Evolutionary conservation across 2,888 invertebrate genomes (phyloP), one percentile per base, ranked within the genome.

Genomic region (Drosophila ochracea): DNA sequence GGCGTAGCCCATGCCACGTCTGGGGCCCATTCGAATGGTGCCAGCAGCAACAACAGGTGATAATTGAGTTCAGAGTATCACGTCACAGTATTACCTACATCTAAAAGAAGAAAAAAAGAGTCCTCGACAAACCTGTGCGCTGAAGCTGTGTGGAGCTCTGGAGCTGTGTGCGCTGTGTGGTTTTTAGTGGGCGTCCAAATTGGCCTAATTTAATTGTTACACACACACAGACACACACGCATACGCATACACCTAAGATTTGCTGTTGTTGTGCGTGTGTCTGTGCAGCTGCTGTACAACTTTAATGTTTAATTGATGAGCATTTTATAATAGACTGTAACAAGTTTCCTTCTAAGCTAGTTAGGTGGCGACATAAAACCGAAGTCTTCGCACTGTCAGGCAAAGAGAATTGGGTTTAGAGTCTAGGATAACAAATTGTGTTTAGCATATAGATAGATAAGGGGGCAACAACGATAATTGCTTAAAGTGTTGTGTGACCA

Each of bases 311-410:
- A 47, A 66, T 69, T 60, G 73, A 57, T 57, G 85, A 87, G 89
- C 90, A 90, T 87, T 87, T 78, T 21, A 90, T 90, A 87, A 87
- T 90, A 87, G 87, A 90, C 87, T 89, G 89, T 84, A 87, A 78
- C 84, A 64, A 82, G 87, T 86, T 90, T 87, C 87, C 91, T 87
- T 90, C 63, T 83, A 84, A 79, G 74, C 50, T 83, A 85, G 88
- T 76, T 86, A 90, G 83, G 76, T 71, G 75, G 66, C 64, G 58
- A 52, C 64, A 72, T 59, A 58, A 72, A 73, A 65, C 61, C 53
- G 37, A 68, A 39, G 72, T 58, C 43, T 58, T 58, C 30, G 35
- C 37, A 53, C 54, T 61, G 64, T 65, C 54, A 30, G 58, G 28
- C 39, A 41, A 28, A 21, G 21, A 37, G 47, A 66, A 68, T 86